Evolutionary conservation across 1,140 invertebrate species (phyloP).

Genomic region (Hetaerina americana): DNA sequence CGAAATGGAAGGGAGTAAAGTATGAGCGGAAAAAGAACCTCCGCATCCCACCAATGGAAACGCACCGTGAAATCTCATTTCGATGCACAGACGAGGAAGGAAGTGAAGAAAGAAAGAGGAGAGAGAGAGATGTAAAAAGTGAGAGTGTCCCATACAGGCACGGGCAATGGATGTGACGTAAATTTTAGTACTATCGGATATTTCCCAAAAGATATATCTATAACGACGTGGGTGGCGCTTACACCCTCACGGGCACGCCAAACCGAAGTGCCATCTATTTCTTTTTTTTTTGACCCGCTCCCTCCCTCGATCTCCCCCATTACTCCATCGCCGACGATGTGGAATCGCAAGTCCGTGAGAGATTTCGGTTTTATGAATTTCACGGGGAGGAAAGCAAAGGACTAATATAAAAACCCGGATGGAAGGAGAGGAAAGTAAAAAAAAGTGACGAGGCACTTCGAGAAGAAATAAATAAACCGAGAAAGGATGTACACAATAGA

Average conservation of each 20-base stretch:
- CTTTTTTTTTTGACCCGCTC: too few relatives aligned
- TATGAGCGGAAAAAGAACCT: not conserved
- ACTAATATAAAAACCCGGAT: not conserved
- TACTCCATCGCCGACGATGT: not conserved
- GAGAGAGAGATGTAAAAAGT: too few relatives aligned
- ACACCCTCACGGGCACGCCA: too few relatives aligned
- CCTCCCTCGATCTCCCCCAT: not conserved
- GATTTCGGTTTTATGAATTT: not conserved
- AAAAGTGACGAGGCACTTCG: not conserved
- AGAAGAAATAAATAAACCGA: too few relatives aligned
- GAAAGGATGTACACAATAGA: too few relatives aligned
- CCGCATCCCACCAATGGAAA: not conserved
- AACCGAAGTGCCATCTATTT: too few relatives aligned
- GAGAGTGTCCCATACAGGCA: too few relatives aligned
- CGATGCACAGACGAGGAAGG: not conserved
- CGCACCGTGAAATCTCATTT: not conserved
- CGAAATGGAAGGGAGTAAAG: not conserved
- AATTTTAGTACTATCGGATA: not conserved
- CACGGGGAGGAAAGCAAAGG: not conserved
- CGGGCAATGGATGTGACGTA: too few relatives aligned
- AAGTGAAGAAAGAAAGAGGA: too few relatives aligned
- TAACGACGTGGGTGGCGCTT: not conserved
- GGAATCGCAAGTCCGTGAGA: not conserved
- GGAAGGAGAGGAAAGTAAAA: not conserved
- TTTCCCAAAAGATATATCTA: not conserved